Base-by-base conservation (phyloP, 2,888 invertebrate genomes). In the Chouioia cunea region DNA sequence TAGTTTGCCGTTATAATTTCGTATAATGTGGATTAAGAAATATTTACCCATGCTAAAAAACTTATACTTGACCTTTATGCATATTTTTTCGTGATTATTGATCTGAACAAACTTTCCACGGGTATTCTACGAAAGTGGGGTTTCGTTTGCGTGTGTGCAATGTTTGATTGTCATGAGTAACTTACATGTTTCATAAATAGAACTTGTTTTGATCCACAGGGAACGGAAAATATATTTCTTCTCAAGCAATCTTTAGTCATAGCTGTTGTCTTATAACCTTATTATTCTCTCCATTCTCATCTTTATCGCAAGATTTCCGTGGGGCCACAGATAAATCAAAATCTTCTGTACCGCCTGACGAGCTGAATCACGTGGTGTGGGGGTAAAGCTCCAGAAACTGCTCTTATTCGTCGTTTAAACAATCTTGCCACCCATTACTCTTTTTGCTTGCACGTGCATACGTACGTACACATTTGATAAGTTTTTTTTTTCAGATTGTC, bases 331-430 rank as follows among this genome's bases (percentile, higher is more conserved):
- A 80, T 80, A 78, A 36, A 36, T 1, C 36, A 36, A 36, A 36
- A 36, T 36, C 36, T 36, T 1, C 36, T 36, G 10, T 36, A 10
- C 36, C 73, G 74, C 70, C 64, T 71, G 59, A 71, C 71, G 65
- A 57, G 75, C 75, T 74, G 10, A 78, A 81, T 84, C 82, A 83
- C 81, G 79, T 80, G 80, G 57, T 73, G 77, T 75, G 80, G 83
- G 82, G 84, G 84, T 84, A 82, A 82, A 82, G 84, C 84, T 79
- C 70, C 64, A 67, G 62, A 60, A 71, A 56, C 73, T 60, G 70
- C 44, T 66, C 57, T 75, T 66, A 84, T 84, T 84, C 81, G 84
- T 76, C 74, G 70, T 27, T 64, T 14, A 6, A 18, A n/a, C 54
- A 76, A 81, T 83, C 83, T 80, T 73, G 79, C 82, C 80, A 83